Percentiles rank a stretch among this genome's conserved stretches.
Conservation (phyloP, 1,140 invertebrate species). For the Pseudomyrmex cubaensis region DNA sequence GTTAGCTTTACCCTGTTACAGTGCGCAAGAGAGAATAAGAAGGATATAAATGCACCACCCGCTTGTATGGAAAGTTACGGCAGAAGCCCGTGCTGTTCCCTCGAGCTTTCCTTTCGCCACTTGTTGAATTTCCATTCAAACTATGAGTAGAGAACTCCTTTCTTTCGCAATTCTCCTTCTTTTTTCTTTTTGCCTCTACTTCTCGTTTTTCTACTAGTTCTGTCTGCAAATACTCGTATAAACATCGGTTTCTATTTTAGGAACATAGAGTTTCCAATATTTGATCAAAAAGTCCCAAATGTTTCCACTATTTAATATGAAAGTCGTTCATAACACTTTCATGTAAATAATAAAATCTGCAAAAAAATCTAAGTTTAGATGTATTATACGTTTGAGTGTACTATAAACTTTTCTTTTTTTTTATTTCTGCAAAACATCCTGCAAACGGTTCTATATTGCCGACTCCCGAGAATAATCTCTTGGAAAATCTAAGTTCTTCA, state of each 20-base stretch:
- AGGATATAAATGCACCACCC: neutral
- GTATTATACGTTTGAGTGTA: too few species aligned
- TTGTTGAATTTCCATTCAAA: constrained; percentile 74
- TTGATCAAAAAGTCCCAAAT: neutral
- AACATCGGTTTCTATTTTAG: neutral
- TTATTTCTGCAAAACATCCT: too few species aligned
- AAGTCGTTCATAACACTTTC: too few species aligned
- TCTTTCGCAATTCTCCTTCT: neutral
- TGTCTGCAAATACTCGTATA: constrained; percentile 28
- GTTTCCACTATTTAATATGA: too few species aligned
- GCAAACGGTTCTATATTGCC: too few species aligned
- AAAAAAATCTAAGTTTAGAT: too few species aligned
- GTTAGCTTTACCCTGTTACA: constrained; percentile 49
- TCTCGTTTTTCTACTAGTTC: neutral
- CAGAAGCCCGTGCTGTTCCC: constrained; percentile 43
- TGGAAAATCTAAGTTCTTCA: too few species aligned
- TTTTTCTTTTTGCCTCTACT: neutral
- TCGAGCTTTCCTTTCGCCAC: constrained; percentile 61
- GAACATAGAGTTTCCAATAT: neutral
- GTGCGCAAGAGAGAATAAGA: neutral
- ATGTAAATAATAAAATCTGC: too few species aligned
- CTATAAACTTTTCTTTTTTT: too few species aligned
- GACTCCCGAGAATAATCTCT: too few species aligned
- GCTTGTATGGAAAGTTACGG: constrained; percentile 66
- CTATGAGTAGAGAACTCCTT: constrained; percentile 51